Percentiles rank a stretch among this genome's conserved stretches.
Evolutionary conservation across 2,888 invertebrate genomes (phyloP).

Genomic region (Leptopterna dolabrata): DNA sequence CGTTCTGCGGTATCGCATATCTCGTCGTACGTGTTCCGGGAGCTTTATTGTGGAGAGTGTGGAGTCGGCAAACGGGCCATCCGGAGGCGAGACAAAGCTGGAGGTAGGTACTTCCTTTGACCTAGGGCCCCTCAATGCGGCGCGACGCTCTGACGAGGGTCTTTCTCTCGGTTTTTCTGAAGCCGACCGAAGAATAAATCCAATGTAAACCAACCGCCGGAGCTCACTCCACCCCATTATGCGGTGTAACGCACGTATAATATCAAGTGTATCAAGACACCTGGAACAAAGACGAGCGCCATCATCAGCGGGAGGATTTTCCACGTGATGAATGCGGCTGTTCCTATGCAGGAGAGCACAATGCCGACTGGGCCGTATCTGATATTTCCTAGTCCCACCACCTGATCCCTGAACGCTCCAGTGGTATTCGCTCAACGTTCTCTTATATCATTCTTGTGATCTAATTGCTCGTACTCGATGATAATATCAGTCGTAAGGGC

Average conservation of each 20-base stretch:
- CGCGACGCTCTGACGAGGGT: background rate
- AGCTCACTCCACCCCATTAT: background rate
- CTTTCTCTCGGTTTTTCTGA: slow-evolving; percentile 1
- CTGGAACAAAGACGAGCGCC: background rate
- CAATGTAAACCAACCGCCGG: background rate
- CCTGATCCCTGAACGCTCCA: background rate
- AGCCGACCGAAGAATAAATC: background rate
- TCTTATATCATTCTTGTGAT: too few relatives aligned
- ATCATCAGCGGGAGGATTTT: background rate
- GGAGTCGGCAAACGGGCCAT: background rate
- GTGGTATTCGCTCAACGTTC: background rate
- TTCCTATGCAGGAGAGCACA: background rate
- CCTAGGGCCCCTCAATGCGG: background rate
- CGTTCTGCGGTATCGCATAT: background rate
- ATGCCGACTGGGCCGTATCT: background rate
- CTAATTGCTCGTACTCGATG: too few relatives aligned
- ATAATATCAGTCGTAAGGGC: too few relatives aligned
- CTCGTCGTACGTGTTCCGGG: background rate
- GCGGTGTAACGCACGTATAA: background rate
- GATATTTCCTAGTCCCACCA: background rate
- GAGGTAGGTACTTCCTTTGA: background rate
- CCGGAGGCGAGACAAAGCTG: background rate
- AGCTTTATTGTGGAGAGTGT: background rate
- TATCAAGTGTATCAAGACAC: background rate
- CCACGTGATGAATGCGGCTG: background rate